Evolutionary conservation across 2,797 vertebrate genomes (phyloP).

Genomic region (Peromyscus aztecus): DNA sequence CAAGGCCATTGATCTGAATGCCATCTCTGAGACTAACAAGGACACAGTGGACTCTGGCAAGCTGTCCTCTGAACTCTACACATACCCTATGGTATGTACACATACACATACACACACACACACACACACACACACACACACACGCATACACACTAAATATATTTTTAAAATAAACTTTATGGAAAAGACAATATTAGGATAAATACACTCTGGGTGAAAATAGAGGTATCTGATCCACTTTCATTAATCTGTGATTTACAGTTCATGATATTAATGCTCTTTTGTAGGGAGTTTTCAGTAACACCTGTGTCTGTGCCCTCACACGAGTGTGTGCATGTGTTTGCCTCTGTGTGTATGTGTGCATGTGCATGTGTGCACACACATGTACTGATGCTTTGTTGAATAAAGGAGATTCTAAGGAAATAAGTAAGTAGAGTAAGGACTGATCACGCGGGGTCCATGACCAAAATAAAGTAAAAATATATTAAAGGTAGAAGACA

Average conservation of each 20-base stretch:
- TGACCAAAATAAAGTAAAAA: conserved; percentile 34
- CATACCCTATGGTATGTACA: neutral
- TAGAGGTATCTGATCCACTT: neutral
- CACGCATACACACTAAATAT: neutral
- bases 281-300: neutral
- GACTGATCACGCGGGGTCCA: neutral
- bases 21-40: neutral
- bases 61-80: neutral
- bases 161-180: neutral
- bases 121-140: neutral
- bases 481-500: neutral
- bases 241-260: neutral
- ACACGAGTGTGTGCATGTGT: neutral
- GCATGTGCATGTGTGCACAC: no score
- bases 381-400: neutral
- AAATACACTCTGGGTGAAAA: neutral
- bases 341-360: neutral
- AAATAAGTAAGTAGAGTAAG: neutral
- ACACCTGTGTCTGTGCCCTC: neutral
- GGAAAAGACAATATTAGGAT: neutral
- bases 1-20: neutral
- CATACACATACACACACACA: neutral
- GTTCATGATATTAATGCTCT: neutral
- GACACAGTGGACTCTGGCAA: neutral
- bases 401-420: conserved; percentile 1